Base-by-base conservation (phyloP, 2,888 invertebrate genomes). In the Meteorus cinctellus region DNA sequence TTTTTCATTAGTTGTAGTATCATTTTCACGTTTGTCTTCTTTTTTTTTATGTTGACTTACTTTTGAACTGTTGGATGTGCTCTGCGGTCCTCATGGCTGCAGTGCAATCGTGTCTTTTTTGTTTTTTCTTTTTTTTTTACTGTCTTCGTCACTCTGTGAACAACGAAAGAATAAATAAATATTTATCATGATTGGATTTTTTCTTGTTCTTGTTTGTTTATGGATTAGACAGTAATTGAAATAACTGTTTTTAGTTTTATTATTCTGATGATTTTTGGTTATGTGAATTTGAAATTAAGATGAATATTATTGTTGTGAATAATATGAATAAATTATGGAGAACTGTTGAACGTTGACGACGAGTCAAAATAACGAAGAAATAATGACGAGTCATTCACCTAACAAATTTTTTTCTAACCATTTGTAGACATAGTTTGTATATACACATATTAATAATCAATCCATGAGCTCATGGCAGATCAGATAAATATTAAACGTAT, bases 21-120 rank as follows among this genome's bases (percentile, higher is more conserved):
- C 10, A 24, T 12, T 41, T 67, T 67, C 8, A 45, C 41, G 10
- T 29, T 36, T 16, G 16, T 16, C 24, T 67, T 45, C 0, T 27
- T 65, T 72, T 34, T 55, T 55, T 36, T 48, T 34, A 16, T 19
- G 65, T 76, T 62, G 82, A 87, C 89, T 87, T 75, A 89, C 89
- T 89, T 83, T 84, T 87, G 78, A 87, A 89, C 59, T 86, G 86
- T 73, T 87, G 87, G 41, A 89, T 76, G 71, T 88, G 83, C n/a
- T 83, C 78, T 65, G 84, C 71, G 55, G 83, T 82, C 84, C 85
- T 89, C 89, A 89, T 89, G 86, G 83, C 75, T 85, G 71, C 59
- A 80, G 80, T 80, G 78, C 70, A 72, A 63, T 80, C 80, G 36
- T 41, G 1, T 8, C 8, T 34, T 34, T 34, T 34, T 34, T 34